phyloP scores from a whole-genome alignment of 2,113 vertebrate genomes.

The Archilochus colubris region DNA sequence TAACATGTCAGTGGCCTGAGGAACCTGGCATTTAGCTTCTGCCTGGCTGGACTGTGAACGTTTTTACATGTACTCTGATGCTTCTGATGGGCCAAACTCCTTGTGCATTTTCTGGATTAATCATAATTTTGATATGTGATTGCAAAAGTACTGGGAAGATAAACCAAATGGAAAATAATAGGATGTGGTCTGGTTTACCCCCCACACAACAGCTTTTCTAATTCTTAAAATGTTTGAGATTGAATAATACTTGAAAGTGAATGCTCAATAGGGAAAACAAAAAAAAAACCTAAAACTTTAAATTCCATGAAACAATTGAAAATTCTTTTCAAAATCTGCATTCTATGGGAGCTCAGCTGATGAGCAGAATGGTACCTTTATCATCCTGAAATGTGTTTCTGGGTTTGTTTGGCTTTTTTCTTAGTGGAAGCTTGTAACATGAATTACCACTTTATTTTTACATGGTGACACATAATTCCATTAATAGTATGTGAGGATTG shows the following conservation, averaged over 20 bases:
- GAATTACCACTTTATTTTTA: neutral
- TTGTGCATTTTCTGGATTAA: neutral
- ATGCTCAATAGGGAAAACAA: neutral
- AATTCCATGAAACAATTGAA: neutral
- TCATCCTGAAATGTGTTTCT: neutral
- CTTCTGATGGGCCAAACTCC: neutral
- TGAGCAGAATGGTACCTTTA: neutral
- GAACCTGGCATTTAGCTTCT: neutral
- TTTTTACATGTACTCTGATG: accelerated
- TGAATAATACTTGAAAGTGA: neutral
- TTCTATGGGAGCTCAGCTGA: neutral
- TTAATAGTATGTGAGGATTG: neutral
- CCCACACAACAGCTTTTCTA: neutral
- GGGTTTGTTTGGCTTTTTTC: accelerated
- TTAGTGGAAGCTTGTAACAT: accelerated
- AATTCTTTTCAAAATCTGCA: accelerated
- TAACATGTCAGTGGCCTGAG: accelerated
- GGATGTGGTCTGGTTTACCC: neutral
- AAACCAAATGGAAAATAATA: neutral
- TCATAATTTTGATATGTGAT: accelerated
- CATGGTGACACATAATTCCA: accelerated
- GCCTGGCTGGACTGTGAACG: neutral
- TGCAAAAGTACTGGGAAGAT: neutral
- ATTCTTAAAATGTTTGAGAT: neutral
- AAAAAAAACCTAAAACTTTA: neutral